phyloP scores from a whole-genome alignment of 2,888 invertebrate species.

The Laothoe populi region DNA sequence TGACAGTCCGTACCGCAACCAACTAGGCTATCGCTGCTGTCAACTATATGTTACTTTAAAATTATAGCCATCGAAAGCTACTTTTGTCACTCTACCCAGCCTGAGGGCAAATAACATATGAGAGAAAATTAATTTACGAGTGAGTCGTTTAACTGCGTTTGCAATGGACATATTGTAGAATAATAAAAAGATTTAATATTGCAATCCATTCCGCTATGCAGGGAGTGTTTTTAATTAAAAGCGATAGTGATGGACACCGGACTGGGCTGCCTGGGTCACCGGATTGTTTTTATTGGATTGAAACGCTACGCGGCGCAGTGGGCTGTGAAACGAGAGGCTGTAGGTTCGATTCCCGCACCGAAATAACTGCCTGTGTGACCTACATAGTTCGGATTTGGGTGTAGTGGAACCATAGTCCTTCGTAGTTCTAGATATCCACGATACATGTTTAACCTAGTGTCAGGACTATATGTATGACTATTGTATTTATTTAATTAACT shows the following conservation, averaged over 20 bases:
- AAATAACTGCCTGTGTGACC: too few relatives aligned
- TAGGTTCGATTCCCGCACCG: too few relatives aligned
- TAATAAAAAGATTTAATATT: slow-evolving; percentile 35
- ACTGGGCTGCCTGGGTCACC: not conserved
- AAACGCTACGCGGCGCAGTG: too few relatives aligned
- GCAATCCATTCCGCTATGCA: slow-evolving; percentile 37
- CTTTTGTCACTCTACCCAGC: not conserved
- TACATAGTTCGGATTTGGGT: too few relatives aligned
- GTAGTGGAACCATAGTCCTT: too few relatives aligned
- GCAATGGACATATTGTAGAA: slow-evolving; percentile 32
- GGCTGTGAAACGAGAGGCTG: too few relatives aligned
- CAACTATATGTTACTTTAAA: not conserved
- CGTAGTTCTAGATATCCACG: too few relatives aligned
- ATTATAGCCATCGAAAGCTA: not conserved
- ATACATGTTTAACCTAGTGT: too few relatives aligned
- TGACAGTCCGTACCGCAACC: too few relatives aligned
- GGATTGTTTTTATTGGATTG: not conserved
- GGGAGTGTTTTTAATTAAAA: slow-evolving; percentile 59
- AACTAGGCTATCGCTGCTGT: too few relatives aligned
- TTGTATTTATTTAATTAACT: too few relatives aligned
- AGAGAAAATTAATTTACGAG: slow-evolving; percentile 4
- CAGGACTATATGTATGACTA: too few relatives aligned
- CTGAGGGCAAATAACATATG: not conserved
- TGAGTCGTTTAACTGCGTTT: not conserved
- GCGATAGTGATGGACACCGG: not conserved